Evolutionary conservation across 2,113 vertebrate genomes (phyloP).

Genomic region (Channa maculata): DNA sequence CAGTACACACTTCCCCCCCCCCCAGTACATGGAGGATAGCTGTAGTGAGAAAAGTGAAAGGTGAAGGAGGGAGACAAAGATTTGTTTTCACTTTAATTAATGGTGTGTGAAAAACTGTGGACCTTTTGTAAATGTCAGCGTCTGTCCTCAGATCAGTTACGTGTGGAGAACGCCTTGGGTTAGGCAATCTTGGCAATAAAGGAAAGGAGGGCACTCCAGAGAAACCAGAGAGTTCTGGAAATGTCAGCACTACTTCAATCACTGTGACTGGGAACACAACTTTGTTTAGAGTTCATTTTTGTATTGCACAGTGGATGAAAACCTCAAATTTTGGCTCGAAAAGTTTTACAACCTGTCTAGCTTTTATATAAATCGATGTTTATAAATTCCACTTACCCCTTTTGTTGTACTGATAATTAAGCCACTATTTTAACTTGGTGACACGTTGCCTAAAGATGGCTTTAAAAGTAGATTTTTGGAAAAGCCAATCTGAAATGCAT

Average conservation of each 20-base stretch:
- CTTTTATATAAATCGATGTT: neutral
- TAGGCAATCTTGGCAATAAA: slow-evolving; percentile 52
- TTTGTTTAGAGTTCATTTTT: slow-evolving; percentile 22
- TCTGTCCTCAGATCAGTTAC: slow-evolving; percentile 65
- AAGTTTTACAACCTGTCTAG: neutral
- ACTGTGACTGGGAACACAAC: neutral
- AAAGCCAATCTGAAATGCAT: slow-evolving; percentile 16
- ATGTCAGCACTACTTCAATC: slow-evolving; percentile 68
- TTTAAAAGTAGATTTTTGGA: slow-evolving; percentile 47
- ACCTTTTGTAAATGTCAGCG: slow-evolving; percentile 77
- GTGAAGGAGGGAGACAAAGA: slow-evolving; percentile 44
- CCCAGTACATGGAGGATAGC: neutral
- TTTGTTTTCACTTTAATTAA: slow-evolving; percentile 73
- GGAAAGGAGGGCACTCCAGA: slow-evolving; percentile 39
- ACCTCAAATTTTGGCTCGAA: neutral
- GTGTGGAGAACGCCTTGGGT: slow-evolving; percentile 50
- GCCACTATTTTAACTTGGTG: neutral
- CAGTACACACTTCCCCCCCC: slow-evolving; percentile 4
- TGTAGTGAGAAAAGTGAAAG: slow-evolving; percentile 2
- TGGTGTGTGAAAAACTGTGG: slow-evolving; percentile 62
- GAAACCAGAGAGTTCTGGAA: slow-evolving; percentile 50
- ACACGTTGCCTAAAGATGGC: slow-evolving; percentile 9
- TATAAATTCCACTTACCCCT: neutral
- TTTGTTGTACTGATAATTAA: too few relatives aligned
- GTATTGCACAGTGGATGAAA: neutral